Conservation (phyloP, 2,888 invertebrate species). For the Idaea straminata region DNA sequence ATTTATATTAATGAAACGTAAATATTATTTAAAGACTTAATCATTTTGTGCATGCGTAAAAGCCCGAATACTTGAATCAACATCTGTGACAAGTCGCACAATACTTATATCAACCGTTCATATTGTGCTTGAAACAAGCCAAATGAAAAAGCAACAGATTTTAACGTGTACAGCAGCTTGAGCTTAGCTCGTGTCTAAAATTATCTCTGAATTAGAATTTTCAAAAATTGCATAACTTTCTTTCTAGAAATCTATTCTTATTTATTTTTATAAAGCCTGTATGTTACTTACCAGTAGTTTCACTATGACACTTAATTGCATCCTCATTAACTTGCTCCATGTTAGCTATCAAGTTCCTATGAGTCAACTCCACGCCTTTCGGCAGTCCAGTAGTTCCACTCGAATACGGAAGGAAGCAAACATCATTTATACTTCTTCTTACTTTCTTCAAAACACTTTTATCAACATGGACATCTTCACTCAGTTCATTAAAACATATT, state of each 20-base stretch:
- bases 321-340: constrained; percentile 62
- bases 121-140: no score
- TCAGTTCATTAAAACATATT: constrained; percentile 82
- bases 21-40: no score
- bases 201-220: no score
- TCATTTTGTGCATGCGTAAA: no score
- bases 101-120: no score
- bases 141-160: no score
- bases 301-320: constrained; percentile 44
- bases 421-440: constrained; percentile 74
- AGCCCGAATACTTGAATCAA: no score
- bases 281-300: constrained; percentile 60
- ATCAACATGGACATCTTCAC: constrained; percentile 78
- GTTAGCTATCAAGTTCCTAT: constrained; percentile 80
- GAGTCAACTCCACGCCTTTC: constrained; percentile 86
- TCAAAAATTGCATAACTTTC: no score
- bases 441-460: constrained; percentile 73
- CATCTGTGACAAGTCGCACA: no score
- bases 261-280: neutral
- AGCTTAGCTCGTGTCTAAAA: neutral
- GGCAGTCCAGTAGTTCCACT: constrained; percentile 93
- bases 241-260: no score
- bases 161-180: constrained; percentile 3
- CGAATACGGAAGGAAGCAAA: constrained; percentile 88
- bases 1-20: neutral